These are phyloP conservation scores for Dryoscopus gambensis DNA, from an alignment of 2,113 vertebrate species.

Conservation along the genomic window DNA sequence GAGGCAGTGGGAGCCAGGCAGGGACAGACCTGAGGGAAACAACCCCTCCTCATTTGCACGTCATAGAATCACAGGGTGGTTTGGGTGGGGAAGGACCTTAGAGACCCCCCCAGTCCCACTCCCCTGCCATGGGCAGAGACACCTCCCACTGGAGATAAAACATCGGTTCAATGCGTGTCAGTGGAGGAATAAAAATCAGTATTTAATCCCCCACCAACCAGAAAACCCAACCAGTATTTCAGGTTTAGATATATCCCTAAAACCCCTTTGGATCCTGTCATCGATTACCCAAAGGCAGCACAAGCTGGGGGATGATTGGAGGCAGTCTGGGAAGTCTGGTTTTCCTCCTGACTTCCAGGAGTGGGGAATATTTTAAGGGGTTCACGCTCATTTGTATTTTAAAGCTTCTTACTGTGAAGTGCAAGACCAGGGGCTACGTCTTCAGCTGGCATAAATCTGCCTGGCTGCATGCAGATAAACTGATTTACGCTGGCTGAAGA, in stretches of 20 bases:
- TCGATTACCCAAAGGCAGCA: background rate
- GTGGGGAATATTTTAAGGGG: background rate
- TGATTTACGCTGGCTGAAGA: slow-evolving; percentile 32
- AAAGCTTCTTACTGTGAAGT: slow-evolving; percentile 44
- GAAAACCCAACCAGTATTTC: fast-evolving
- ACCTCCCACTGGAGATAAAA: background rate
- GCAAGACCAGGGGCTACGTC: slow-evolving; percentile 35
- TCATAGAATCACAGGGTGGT: background rate
- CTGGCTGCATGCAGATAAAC: slow-evolving; percentile 29
- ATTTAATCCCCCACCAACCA: background rate
- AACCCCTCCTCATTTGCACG: too few relatives aligned
- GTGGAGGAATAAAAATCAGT: background rate
- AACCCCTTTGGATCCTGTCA: fast-evolving
- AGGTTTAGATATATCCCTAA: background rate
- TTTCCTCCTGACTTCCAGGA: background rate
- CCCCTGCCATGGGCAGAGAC: background rate
- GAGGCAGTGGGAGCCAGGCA: background rate
- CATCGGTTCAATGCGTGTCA: background rate
- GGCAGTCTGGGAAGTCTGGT: background rate
- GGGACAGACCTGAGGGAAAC: background rate
- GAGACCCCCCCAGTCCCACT: background rate
- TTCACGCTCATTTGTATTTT: slow-evolving; percentile 68
- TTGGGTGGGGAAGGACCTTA: background rate
- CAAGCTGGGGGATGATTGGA: background rate
- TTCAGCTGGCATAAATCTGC: slow-evolving; percentile 40